Conservation (phyloP, 1,140 invertebrate species). For the Sycophaga agraensis region DNA sequence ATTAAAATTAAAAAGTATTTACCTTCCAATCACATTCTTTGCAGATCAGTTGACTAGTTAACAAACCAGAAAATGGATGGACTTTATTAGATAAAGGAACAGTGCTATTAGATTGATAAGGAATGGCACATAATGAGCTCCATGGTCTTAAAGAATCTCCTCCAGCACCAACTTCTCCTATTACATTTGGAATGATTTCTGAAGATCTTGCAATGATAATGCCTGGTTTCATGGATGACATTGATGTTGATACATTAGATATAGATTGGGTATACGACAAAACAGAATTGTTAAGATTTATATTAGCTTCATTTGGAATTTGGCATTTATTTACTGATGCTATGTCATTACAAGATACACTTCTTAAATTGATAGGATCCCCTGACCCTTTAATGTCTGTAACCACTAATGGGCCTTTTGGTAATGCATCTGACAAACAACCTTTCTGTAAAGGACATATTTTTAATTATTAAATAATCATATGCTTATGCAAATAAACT, state of each 20-base stretch:
- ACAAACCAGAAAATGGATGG: slow-evolving; percentile 77
- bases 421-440: slow-evolving; percentile 71
- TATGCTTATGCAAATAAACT: too few species aligned
- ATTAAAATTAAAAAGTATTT: slow-evolving; percentile 29
- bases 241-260: slow-evolving; percentile 36
- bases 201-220: slow-evolving; percentile 53
- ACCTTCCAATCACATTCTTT: slow-evolving; percentile 78
- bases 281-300: slow-evolving; percentile 40
- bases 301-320: slow-evolving; percentile 38
- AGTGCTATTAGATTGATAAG: slow-evolving; percentile 33
- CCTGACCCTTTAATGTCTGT: slow-evolving; percentile 42
- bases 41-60: slow-evolving; percentile 82
- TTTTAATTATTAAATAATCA: neutral
- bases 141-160: slow-evolving; percentile 40
- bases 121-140: slow-evolving; percentile 49
- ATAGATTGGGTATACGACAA: slow-evolving; percentile 42
- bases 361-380: slow-evolving; percentile 43
- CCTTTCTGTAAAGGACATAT: slow-evolving; percentile 56
- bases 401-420: slow-evolving; percentile 34
- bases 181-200: slow-evolving; percentile 41
- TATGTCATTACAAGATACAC: slow-evolving; percentile 54
- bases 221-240: slow-evolving; percentile 42
- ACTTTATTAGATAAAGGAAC: slow-evolving; percentile 44
- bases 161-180: slow-evolving; percentile 25
- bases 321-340: slow-evolving; percentile 33